A percentile compares a stretch with the other conserved stretches of the same genome.
Conservation (phyloP, 2,113 vertebrate genomes). For the Tachycineta bicolor region DNA sequence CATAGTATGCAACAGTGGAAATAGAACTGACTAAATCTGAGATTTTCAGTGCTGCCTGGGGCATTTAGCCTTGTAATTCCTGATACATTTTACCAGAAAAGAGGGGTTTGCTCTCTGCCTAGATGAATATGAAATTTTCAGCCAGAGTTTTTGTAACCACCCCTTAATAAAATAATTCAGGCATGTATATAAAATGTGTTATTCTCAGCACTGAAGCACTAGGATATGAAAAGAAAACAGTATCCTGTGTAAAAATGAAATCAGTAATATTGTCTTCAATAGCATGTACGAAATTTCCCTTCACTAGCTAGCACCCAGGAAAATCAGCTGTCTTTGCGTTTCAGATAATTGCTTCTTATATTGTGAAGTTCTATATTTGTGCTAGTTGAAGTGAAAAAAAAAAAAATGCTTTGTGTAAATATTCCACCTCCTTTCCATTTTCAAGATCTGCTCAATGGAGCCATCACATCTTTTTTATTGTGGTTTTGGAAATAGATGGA, state of each 20-base stretch:
- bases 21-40: neutral
- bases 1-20: neutral
- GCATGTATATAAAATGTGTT: constrained; percentile 17
- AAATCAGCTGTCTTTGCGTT: constrained; percentile 58
- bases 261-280: constrained; percentile 8
- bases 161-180: constrained; percentile 37
- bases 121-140: neutral
- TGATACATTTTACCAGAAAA: neutral
- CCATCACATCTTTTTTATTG: constrained; percentile 21
- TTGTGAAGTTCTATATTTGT: constrained; percentile 21
- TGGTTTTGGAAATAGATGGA: constrained; percentile 18
- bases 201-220: constrained; percentile 20
- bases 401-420: constrained; percentile 41
- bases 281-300: neutral
- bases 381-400: constrained; percentile 50
- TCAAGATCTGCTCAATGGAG: constrained; percentile 10
- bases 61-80: neutral
- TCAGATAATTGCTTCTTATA: constrained; percentile 43
- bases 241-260: neutral
- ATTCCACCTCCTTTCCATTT: constrained; percentile 53
- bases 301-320: constrained; percentile 4
- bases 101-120: neutral
- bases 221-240: constrained; percentile 24
- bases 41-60: neutral
- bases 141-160: neutral